Percentiles rank a stretch among this genome's conserved stretches.
phyloP scores from a whole-genome alignment of 2,113 vertebrate genomes.

The Pseudorhombus dupliciocellatus region DNA sequence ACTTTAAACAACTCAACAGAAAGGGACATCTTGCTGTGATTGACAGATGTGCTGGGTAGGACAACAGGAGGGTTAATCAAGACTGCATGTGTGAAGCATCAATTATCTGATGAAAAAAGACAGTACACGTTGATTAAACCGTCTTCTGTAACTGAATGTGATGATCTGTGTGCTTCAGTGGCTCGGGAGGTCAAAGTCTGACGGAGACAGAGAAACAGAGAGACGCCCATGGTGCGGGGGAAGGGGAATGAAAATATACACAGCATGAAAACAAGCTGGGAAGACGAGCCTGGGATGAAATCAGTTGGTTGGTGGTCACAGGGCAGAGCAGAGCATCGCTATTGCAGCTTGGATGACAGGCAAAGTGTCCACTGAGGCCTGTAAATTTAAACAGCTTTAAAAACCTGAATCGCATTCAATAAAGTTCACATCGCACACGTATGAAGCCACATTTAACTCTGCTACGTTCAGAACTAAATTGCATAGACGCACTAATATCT shows the following conservation, averaged over 20 bases:
- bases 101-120: slow-evolving; percentile 63
- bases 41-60: too few species aligned
- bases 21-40: too few species aligned
- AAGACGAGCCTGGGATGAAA: slow-evolving; percentile 18
- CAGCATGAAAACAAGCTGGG: slow-evolving; percentile 16
- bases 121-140: slow-evolving; percentile 59
- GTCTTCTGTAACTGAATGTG: slow-evolving; percentile 51
- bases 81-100: slow-evolving; percentile 59
- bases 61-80: too few species aligned
- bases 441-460: too few species aligned
- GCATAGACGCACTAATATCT: too few species aligned
- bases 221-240: slow-evolving; percentile 7
- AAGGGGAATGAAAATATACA: slow-evolving; percentile 38
- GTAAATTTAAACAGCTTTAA: slow-evolving; percentile 32
- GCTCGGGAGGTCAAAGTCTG: slow-evolving; percentile 48
- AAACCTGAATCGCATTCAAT: too few species aligned
- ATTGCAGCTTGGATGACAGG: slow-evolving; percentile 36
- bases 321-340: background rate
- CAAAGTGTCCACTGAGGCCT: slow-evolving; percentile 8
- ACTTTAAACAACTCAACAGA: too few species aligned
- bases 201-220: slow-evolving; percentile 16
- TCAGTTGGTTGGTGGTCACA: slow-evolving; percentile 22
- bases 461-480: too few species aligned
- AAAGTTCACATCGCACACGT: too few species aligned
- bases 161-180: slow-evolving; percentile 32